Evolutionary conservation across 1,140 invertebrate genomes (phyloP).

Genomic region (Dolichoris vasculosae): DNA sequence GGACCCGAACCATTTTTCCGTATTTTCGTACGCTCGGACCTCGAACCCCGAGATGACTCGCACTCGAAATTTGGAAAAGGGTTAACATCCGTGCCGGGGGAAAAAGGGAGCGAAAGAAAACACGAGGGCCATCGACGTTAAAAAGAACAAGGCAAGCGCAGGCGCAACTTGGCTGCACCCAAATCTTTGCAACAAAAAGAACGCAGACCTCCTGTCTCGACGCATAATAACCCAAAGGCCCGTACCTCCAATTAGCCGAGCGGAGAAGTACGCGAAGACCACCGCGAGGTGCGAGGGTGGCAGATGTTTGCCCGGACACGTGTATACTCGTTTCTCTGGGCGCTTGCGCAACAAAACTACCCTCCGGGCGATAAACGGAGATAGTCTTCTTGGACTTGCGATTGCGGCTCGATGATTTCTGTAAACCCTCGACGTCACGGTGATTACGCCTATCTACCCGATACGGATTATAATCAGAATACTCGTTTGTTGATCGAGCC

Average conservation of each 20-base stretch:
- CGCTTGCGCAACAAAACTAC: neutral
- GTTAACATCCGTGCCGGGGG: neutral
- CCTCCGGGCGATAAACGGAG: conserved; percentile 17
- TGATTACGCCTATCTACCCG: neutral
- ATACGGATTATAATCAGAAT: neutral
- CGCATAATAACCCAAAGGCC: neutral
- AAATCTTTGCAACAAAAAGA: neutral
- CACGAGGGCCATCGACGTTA: neutral
- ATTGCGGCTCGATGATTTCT: neutral
- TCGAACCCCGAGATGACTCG: neutral
- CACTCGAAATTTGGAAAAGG: neutral
- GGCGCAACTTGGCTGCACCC: neutral
- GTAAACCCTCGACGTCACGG: neutral
- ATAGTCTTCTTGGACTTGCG: conserved; percentile 26
- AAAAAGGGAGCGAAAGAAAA: neutral
- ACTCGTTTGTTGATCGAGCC: neutral
- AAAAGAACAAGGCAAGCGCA: neutral
- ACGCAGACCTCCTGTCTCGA: neutral
- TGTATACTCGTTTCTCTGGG: neutral
- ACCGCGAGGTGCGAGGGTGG: conserved; percentile 44
- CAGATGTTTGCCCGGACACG: conserved; percentile 16
- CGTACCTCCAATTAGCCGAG: neutral
- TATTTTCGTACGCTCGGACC: no score
- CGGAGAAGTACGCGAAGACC: neutral
- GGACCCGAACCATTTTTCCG: no score